phyloP scores from a whole-genome alignment of 2,888 invertebrate species.

The Ormyrus thymus region DNA sequence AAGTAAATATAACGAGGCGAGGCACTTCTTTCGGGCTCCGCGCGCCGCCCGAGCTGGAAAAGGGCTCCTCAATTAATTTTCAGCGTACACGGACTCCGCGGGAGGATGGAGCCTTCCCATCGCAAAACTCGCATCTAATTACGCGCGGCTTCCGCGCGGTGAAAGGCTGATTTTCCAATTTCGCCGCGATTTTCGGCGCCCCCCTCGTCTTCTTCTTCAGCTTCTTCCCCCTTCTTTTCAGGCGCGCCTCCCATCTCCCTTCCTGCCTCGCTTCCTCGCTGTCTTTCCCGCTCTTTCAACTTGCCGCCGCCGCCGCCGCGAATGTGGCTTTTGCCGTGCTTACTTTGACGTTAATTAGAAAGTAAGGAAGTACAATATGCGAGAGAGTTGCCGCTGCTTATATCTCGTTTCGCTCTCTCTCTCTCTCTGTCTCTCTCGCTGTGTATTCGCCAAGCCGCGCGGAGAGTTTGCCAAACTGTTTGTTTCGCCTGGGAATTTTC shows the following conservation, averaged over 20 bases:
- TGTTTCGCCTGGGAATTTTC: no score
- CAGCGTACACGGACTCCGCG: background rate
- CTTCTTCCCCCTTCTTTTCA: no score
- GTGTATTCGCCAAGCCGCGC: background rate
- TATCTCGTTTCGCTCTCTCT: slow-evolving; percentile 1
- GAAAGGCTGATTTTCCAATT: slow-evolving; percentile 40
- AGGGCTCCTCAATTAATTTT: slow-evolving; percentile 42
- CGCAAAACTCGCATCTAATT: slow-evolving; percentile 14
- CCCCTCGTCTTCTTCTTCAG: background rate
- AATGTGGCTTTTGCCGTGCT: background rate
- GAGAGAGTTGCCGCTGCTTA: slow-evolving; percentile 1
- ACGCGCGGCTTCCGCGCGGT: background rate
- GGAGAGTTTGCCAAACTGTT: background rate
- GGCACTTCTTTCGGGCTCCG: background rate
- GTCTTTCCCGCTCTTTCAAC: background rate
- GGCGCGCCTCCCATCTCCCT: no score
- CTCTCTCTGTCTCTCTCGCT: background rate
- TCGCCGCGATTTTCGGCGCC: slow-evolving; percentile 25
- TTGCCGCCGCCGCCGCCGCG: background rate
- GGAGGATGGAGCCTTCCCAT: no score
- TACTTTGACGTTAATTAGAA: slow-evolving; percentile 44
- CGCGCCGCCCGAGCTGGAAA: background rate
- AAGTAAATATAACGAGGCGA: slow-evolving; percentile 36
- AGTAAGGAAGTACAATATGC: slow-evolving; percentile 21
- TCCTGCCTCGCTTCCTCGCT: no score